These are phyloP conservation scores for Kryptolebias marmoratus DNA, from an alignment of 2,113 vertebrate species.

Conservation along the genomic window DNA sequence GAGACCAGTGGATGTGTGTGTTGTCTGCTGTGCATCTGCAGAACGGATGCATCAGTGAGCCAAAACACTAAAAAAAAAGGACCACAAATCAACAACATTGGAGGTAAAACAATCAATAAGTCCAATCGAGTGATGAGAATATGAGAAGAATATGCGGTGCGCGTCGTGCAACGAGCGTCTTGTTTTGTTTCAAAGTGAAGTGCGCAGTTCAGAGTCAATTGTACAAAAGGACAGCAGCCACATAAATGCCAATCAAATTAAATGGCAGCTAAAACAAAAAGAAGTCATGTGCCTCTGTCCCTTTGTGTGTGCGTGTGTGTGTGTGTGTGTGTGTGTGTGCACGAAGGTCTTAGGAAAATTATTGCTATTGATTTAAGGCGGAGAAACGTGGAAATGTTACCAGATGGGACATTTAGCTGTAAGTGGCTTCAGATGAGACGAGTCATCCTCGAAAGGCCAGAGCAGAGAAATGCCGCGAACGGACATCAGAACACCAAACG, in stretches of 20 bases:
- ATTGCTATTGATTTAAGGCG: conserved; percentile 99
- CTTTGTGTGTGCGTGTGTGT: conserved; percentile 24
- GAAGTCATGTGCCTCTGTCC: conserved; percentile 8
- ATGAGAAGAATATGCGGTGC: conserved; percentile 40
- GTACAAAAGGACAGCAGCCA: conserved; percentile 52
- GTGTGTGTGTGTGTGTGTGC: conserved; percentile 42
- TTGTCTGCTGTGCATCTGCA: conserved; percentile 15
- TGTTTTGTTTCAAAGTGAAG: conserved; percentile 45
- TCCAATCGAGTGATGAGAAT: conserved; percentile 44
- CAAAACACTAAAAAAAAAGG: neutral
- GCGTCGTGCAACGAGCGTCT: conserved; percentile 21
- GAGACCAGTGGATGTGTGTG: conserved; percentile 48
- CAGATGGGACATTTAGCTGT: conserved; percentile 95
- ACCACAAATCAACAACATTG: conserved; percentile 54
- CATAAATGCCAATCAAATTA: conserved; percentile 73
- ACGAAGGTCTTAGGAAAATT: conserved; percentile 87
- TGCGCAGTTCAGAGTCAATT: conserved; percentile 56
- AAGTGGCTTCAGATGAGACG: conserved; percentile 87
- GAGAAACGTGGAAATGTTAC: conserved; percentile 95
- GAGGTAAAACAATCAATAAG: conserved; percentile 63
- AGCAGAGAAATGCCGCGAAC: conserved; percentile 51
- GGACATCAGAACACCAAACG: conserved; percentile 57
- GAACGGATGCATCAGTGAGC: conserved; percentile 21
- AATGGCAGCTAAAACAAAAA: conserved; percentile 74
- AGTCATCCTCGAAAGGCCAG: conserved; percentile 71